Conservation (phyloP, 1,140 invertebrate genomes). For the Parasteatoda tepidariorum region DNA sequence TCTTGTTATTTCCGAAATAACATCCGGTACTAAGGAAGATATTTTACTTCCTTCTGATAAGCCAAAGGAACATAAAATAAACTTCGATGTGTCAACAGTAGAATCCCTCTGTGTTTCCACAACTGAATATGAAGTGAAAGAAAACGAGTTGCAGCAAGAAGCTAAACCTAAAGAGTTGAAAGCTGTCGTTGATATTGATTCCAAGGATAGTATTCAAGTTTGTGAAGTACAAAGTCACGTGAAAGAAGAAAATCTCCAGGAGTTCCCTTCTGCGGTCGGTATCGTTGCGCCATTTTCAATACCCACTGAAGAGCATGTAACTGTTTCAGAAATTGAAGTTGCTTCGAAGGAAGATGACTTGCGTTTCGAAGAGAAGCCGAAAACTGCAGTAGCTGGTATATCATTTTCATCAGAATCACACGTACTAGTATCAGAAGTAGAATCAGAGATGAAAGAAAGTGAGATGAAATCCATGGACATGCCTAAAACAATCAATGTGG, state of each 20-base stretch:
- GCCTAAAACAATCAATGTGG: constrained; percentile 24
- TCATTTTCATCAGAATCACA: constrained; percentile 50
- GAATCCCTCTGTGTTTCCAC: constrained; percentile 54
- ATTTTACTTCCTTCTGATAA: constrained; percentile 7
- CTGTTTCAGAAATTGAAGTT: constrained; percentile 38
- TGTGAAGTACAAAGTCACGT: constrained; percentile 47
- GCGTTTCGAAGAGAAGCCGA: constrained; percentile 28
- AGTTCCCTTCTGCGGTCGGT: not conserved
- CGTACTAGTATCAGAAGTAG: constrained; percentile 47
- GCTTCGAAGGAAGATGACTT: constrained; percentile 50
- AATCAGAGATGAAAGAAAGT: constrained; percentile 48
- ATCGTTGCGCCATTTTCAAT: constrained; percentile 34
- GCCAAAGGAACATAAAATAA: constrained; percentile 40
- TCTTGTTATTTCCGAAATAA: constrained; percentile 54
- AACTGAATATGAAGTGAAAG: constrained; percentile 41
- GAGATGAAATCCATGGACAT: constrained; percentile 19
- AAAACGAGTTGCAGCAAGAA: constrained; percentile 20
- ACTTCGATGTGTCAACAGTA: constrained; percentile 35
- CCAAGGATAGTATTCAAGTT: constrained; percentile 37
- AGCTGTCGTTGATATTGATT: constrained; percentile 18
- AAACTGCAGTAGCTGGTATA: constrained; percentile 38
- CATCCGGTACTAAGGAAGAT: constrained; percentile 31
- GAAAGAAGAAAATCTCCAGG: constrained; percentile 49
- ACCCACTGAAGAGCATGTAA: constrained; percentile 37
- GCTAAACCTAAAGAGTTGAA: constrained; percentile 11